A percentile compares a stretch with the other conserved stretches of the same genome.
phyloP scores from a whole-genome alignment of 2,113 vertebrate species.

The Pseudopodoces humilis region DNA sequence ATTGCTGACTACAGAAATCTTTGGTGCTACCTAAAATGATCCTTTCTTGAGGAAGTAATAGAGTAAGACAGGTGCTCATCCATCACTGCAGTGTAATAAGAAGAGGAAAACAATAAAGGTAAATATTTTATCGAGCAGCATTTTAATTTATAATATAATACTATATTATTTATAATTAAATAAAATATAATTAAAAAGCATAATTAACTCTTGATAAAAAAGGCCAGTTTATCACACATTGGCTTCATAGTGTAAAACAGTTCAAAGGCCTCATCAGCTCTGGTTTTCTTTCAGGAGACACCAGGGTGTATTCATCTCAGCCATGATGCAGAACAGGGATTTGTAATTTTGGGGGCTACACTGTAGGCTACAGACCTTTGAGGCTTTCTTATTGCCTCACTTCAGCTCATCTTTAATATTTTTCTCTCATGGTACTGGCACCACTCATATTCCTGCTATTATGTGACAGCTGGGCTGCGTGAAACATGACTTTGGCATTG shows the following conservation, averaged over 20 bases:
- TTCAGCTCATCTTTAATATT: not conserved
- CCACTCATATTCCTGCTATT: not conserved
- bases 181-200: not conserved
- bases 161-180: not conserved
- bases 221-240: not conserved
- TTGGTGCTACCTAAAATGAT: not conserved
- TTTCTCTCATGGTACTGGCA: not conserved
- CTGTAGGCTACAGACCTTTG: not conserved
- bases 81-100: not conserved
- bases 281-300: not conserved
- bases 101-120: not conserved
- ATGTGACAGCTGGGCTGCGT: not conserved
- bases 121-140: not conserved
- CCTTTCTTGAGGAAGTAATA: not conserved
- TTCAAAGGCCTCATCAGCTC: not conserved
- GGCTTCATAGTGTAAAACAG: not conserved
- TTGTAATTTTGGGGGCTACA: accelerated
- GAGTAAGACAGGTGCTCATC: not conserved
- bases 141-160: not conserved
- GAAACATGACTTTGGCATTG: not conserved
- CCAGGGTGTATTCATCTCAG: not conserved
- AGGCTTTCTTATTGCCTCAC: not conserved
- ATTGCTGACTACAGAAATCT: not conserved
- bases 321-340: not conserved
- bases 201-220: not conserved